A percentile compares a stretch with the other conserved stretches of the same genome.
Evolutionary conservation across 2,797 vertebrate species (phyloP).

Genomic region (Etheostoma nigrum): DNA sequence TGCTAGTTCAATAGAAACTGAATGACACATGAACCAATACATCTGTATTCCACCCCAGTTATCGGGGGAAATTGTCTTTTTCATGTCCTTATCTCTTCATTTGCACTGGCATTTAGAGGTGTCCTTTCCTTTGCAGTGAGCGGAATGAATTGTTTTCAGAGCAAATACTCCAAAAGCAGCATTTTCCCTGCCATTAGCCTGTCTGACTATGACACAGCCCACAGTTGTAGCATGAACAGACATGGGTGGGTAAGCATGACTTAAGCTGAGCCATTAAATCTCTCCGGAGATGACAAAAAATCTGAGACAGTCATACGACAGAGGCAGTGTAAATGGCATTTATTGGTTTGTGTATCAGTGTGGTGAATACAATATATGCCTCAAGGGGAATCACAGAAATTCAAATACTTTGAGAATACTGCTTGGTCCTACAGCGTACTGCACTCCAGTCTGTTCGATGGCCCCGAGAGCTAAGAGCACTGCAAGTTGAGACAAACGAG

Average conservation of each 20-base stretch:
- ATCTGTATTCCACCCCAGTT: slow-evolving; percentile 23
- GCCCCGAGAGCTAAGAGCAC: background rate
- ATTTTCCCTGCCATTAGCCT: slow-evolving; percentile 74
- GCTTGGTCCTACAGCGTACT: background rate
- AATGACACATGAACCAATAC: slow-evolving; percentile 30
- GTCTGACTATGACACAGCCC: slow-evolving; percentile 45
- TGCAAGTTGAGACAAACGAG: background rate
- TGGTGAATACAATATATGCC: slow-evolving; percentile 27
- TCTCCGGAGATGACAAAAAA: slow-evolving; percentile 1
- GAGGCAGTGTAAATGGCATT: slow-evolving; percentile 39
- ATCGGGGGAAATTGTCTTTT: slow-evolving; percentile 13
- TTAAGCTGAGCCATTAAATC: slow-evolving; percentile 7
- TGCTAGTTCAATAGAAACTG: background rate
- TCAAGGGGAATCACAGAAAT: slow-evolving; percentile 1
- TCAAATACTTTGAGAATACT: background rate
- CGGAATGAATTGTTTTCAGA: slow-evolving; percentile 54
- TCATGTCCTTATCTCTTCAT: slow-evolving; percentile 63
- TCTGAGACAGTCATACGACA: slow-evolving; percentile 12
- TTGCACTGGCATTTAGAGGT: slow-evolving; percentile 69
- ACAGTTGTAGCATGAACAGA: slow-evolving; percentile 11
- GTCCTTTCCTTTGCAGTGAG: slow-evolving; percentile 57
- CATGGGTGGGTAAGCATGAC: slow-evolving; percentile 7
- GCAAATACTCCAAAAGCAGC: slow-evolving; percentile 47
- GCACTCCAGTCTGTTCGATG: background rate
- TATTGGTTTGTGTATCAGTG: slow-evolving; percentile 50